A percentile compares a stretch with the other conserved stretches of the same genome.
Conservation (phyloP, 2,888 invertebrate species). For the Mythimna ferrago region DNA sequence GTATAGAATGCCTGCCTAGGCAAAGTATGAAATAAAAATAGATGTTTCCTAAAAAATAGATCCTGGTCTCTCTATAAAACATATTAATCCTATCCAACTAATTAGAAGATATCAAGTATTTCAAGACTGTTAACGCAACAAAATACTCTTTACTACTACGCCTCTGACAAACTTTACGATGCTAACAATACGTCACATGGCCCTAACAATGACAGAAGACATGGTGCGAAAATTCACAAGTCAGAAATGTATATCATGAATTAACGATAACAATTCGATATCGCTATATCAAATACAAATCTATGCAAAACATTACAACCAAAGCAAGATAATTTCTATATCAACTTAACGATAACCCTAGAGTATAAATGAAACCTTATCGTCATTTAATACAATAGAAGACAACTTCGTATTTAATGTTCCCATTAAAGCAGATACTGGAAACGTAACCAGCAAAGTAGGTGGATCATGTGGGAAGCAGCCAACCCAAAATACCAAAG, state of each 20-base stretch:
- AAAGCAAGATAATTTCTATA: background rate
- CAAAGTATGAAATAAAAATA: too few species aligned
- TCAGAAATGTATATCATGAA: conserved; percentile 11
- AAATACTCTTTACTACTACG: conserved; percentile 13
- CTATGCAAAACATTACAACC: background rate
- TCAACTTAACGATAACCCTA: background rate
- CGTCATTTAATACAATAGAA: conserved; percentile 40
- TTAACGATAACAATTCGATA: background rate
- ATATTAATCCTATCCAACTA: too few species aligned
- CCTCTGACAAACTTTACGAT: conserved; percentile 17
- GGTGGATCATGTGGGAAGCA: conserved; percentile 49
- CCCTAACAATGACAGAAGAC: conserved; percentile 12
- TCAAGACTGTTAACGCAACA: conserved; percentile 24
- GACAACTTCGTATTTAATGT: conserved; percentile 38
- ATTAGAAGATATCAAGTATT: conserved; percentile 1
- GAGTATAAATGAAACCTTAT: conserved; percentile 32
- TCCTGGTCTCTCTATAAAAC: too few species aligned
- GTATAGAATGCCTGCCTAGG: too few species aligned
- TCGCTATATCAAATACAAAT: background rate
- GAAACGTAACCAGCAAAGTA: conserved; percentile 38
- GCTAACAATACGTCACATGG: conserved; percentile 14
- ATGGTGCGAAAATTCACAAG: conserved; percentile 13
- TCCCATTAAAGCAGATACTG: conserved; percentile 33
- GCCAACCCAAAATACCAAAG: conserved; percentile 45
- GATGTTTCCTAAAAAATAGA: too few species aligned